phyloP scores from a whole-genome alignment of 2,113 vertebrate species.

The Orientallactaga bullata region DNA sequence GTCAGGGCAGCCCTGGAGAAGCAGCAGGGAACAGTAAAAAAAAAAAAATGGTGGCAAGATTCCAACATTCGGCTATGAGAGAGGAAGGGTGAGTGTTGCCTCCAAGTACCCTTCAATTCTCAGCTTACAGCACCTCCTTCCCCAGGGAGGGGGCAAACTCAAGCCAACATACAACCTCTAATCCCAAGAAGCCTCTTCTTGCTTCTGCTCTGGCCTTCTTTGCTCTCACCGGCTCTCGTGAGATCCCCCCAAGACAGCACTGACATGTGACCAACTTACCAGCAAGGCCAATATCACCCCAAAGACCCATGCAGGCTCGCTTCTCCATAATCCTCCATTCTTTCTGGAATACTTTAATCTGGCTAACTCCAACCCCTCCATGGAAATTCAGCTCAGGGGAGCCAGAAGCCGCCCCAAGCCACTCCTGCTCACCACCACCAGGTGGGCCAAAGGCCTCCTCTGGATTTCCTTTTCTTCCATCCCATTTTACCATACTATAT shows the following conservation, averaged over 20 bases:
- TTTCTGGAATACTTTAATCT: background rate
- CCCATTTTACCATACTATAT: background rate
- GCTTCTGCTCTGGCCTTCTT: background rate
- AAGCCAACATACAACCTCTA: background rate
- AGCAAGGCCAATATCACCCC: constrained; percentile 19
- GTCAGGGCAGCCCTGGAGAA: constrained; percentile 66
- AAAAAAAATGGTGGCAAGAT: background rate
- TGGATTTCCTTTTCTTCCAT: background rate
- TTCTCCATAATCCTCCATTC: background rate
- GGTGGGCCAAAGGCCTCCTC: background rate
- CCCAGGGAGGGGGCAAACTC: background rate
- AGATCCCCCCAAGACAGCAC: background rate
- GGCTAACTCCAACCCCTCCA: background rate
- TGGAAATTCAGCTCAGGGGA: background rate
- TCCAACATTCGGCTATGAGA: background rate
- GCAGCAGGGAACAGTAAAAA: constrained; percentile 23
- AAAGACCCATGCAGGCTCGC: constrained; percentile 12
- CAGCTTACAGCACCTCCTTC: background rate
- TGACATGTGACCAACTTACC: background rate
- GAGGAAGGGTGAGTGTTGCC: background rate
- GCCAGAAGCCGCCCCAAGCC: background rate
- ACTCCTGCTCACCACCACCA: background rate
- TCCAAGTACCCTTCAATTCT: background rate
- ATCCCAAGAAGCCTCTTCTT: background rate
- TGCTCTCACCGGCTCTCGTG: background rate